Percentiles rank a stretch among this genome's conserved stretches.
These are phyloP conservation scores for Zaprionus ghesquierei DNA, from an alignment of 1,140 invertebrate species.

Conservation along the genomic window DNA sequence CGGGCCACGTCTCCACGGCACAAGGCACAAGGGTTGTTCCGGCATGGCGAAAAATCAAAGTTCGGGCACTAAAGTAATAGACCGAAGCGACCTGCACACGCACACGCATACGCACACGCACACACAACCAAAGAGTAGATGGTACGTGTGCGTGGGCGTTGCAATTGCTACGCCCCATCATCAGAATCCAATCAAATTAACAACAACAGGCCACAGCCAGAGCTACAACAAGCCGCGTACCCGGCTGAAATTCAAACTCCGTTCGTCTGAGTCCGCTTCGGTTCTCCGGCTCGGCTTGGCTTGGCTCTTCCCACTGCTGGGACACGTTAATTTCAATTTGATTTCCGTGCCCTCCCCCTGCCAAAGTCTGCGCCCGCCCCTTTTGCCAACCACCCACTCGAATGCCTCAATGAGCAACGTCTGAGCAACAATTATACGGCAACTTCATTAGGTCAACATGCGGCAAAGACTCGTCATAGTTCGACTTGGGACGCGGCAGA, in stretches of 20 bases:
- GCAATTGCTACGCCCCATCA: conserved; percentile 77
- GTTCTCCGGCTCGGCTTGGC: conserved; percentile 3
- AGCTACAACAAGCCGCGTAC: conserved; percentile 16
- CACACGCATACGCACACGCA: conserved; percentile 8
- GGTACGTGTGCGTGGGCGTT: conserved; percentile 79
- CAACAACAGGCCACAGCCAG: conserved; percentile 75
- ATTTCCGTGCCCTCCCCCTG: conserved; percentile 60
- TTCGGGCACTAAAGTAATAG: conserved; percentile 64
- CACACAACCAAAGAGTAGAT: too few relatives aligned
- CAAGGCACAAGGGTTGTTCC: conserved; percentile 21
- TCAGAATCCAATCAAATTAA: conserved; percentile 83
- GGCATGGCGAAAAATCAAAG: conserved; percentile 67
- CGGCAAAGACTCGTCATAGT: conserved; percentile 37
- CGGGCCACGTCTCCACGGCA: conserved; percentile 15
- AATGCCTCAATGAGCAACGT: conserved; percentile 33
- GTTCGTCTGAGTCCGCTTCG: neutral
- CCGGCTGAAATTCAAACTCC: conserved; percentile 28
- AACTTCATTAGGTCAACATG: conserved; percentile 82
- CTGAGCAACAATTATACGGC: conserved; percentile 80
- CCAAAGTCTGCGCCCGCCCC: neutral
- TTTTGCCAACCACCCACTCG: conserved; percentile 2
- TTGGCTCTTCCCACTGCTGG: neutral
- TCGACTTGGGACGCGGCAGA: conserved; percentile 2
- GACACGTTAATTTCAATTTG: conserved; percentile 82
- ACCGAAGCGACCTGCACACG: conserved; percentile 54